Base-by-base conservation (phyloP, 2,797 vertebrate species). In the Notolepis coatsorum region DNA sequence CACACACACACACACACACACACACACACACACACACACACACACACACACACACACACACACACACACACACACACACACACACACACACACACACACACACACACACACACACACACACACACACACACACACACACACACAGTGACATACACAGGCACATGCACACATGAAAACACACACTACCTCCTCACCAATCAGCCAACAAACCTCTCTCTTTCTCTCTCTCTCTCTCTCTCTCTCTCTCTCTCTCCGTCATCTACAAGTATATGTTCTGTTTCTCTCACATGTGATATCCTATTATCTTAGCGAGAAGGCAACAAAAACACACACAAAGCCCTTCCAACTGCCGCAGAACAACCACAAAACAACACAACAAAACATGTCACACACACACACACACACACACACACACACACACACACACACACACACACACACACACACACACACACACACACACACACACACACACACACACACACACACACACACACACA, bases 11-110 rank as follows among this genome's bases (percentile, higher is more conserved):
- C 53, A 48, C 37, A 41, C 23, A 39, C 50, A 75, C 61, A 71
- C 66, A 62, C 71, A 71, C 28, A n/a, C 60, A 61, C 31, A 72
- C 55, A 57, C 27, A 69, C 61, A 68, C 43, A 12, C 50, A 57
- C 20, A 61, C 21, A 51, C 58, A 55, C 47, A 70, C 61, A 72
- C 17, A 72, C 24, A 49, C 45, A 75, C 47, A 58, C 17, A 56
- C 5, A 27, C 31, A 31, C 12, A 59, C 31, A 35, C 2, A n/a
- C 50, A 68, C 23, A 6, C 13, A 21, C 43, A 49, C 46, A 7
- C 46, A 8, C 5, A 25, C n/a, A 6, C 25, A 27, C 13, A 50
- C 27, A 50, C 27, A 9, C 47, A 8, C 38, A n/a, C 12, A 5
- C 8, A 41, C 20, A 47, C 43, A 6, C 5, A 43, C 0, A 2